phyloP scores from a whole-genome alignment of 2,797 vertebrate species.

The Epinephelus coioides region DNA sequence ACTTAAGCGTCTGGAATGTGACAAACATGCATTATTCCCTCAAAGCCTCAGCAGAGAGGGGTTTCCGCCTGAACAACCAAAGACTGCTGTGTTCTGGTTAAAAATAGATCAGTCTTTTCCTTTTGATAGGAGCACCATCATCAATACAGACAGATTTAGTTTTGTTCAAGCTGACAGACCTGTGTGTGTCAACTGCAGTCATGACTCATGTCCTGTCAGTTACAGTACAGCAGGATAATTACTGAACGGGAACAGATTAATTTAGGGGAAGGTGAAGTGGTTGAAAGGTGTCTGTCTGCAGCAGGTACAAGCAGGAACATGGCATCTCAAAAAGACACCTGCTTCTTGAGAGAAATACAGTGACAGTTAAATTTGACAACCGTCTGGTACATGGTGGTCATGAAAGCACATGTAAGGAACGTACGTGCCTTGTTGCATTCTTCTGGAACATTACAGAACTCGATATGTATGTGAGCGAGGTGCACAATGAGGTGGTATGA shows the following conservation, averaged over 20 bases:
- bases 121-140: background rate
- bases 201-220: slow-evolving; percentile 14
- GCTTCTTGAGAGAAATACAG: background rate
- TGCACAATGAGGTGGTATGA: background rate
- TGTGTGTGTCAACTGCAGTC: background rate
- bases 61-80: slow-evolving; percentile 33
- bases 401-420: slow-evolving; percentile 36
- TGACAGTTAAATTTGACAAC: background rate
- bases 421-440: background rate
- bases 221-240: slow-evolving; percentile 6
- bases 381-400: background rate
- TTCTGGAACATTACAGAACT: background rate
- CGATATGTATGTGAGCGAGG: background rate
- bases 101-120: slow-evolving; percentile 39
- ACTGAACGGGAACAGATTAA: too few species aligned
- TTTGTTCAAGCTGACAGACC: slow-evolving; percentile 4
- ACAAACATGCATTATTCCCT: slow-evolving; percentile 59
- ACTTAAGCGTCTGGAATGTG: slow-evolving; percentile 54
- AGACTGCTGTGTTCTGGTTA: slow-evolving; percentile 19
- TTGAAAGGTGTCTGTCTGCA: slow-evolving; percentile 4
- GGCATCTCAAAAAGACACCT: background rate
- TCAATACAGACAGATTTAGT: slow-evolving; percentile 14
- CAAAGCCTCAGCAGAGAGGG: slow-evolving; percentile 33
- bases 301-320: slow-evolving; percentile 18
- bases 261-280: background rate